Evolutionary conservation across 2,797 vertebrate genomes (phyloP).

Genomic region (Poeciliopsis presidionis): DNA sequence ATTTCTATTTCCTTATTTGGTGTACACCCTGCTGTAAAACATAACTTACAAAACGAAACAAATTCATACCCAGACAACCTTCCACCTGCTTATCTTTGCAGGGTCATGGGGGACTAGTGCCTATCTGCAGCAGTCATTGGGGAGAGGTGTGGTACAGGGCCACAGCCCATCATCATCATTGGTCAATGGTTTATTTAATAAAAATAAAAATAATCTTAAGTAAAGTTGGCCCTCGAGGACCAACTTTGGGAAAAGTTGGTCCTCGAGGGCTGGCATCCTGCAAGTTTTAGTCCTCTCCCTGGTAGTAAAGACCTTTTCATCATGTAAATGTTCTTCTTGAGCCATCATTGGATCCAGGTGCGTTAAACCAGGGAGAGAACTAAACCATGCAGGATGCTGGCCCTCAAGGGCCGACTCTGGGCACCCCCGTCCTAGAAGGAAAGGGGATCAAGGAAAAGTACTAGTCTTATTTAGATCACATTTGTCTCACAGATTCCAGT

Average conservation of each 20-base stretch:
- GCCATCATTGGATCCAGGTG: too few species aligned
- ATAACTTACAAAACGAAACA: not conserved
- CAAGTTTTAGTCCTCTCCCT: too few species aligned
- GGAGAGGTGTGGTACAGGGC: not conserved
- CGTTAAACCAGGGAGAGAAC: too few species aligned
- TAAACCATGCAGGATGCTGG: too few species aligned
- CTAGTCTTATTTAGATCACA: not conserved
- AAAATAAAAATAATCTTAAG: not conserved
- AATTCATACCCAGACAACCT: not conserved
- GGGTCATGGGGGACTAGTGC: not conserved
- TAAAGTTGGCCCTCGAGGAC: too few species aligned
- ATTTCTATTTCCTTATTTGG: not conserved
- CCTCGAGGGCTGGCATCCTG: too few species aligned
- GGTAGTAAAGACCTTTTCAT: too few species aligned
- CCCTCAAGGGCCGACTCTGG: too few species aligned
- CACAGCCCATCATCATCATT: not conserved
- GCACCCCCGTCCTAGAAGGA: too few species aligned
- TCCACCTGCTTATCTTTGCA: not conserved
- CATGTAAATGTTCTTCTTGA: too few species aligned
- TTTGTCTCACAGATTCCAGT: not conserved
- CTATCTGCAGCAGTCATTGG: not conserved
- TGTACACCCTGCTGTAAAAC: not conserved
- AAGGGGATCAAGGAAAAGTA: not conserved
- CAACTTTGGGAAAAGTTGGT: too few species aligned
- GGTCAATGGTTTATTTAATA: not conserved